Base-by-base conservation (phyloP, 1,140 invertebrate species). In the Drosophila takahashii region DNA sequence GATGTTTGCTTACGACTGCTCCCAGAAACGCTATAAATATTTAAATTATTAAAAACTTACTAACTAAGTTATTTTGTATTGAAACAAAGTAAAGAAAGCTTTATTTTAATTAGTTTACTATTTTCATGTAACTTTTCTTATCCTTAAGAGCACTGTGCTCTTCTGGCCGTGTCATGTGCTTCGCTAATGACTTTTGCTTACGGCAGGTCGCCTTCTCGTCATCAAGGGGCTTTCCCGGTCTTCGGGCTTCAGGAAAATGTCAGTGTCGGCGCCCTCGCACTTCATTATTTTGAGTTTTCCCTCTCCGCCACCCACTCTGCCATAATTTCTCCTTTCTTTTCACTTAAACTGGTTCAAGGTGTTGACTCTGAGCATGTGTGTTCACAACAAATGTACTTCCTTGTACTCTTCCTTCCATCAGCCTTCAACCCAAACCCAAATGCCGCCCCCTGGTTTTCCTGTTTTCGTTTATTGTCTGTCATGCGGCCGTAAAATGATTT, bases 101-200 rank as follows among this genome's bases (percentile, higher is more conserved):
- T 42, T 18, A 3, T 18, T 5, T 3, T n/a, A 5, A 0, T 15
- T 4, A 10, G n/a, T 37, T 37, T 11, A 8, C 32, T 18, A 15
- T 10, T 4, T 18, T 1, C 6, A 10, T 36, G n/a, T 3, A 0
- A 8, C 22, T 36, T 61, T 15, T 4, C 15, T 16, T 11, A 1
- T 0, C 4, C 8, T 1, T 3, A 1, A 16, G 32, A 67, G 5
- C 51, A 69, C 50, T 51, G 73, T 67, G 54, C 56, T 48, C 47
- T 41, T 39, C 18, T 56, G 59, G 32, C 37, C 39, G 37, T 78
- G 26, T 71, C 53, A 37, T 66, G 39, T 61, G 61, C 69, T 89
- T 83, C 80, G 76, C 84, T 87, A 87, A 87, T 87, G 83, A 87
- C 84, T 87, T 89, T 89, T 87, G 70, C 84, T 89, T 66, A 77